phyloP scores from a whole-genome alignment of 2,113 vertebrate genomes.

The Delphinus delphis region DNA sequence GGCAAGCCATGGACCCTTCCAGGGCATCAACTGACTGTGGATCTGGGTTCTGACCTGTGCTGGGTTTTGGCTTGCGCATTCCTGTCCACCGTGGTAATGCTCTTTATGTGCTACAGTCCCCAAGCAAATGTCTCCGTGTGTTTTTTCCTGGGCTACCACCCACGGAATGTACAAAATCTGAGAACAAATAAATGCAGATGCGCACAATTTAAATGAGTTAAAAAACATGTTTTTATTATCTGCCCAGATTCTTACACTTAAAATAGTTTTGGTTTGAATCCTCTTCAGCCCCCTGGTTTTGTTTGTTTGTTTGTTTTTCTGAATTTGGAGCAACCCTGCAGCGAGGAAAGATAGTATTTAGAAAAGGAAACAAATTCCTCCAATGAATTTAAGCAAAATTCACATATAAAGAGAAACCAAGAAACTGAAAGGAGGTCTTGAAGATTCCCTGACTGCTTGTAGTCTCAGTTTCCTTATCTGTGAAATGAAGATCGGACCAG shows the following conservation, averaged over 20 bases:
- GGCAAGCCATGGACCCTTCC: constrained; percentile 33
- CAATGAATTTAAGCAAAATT: constrained; percentile 40
- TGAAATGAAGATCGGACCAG: neutral
- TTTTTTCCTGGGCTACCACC: constrained; percentile 56
- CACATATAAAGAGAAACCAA: neutral
- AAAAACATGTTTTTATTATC: constrained; percentile 73
- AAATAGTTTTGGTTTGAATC: constrained; percentile 52
- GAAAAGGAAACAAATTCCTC: constrained; percentile 43
- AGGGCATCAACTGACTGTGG: neutral
- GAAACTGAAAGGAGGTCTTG: neutral
- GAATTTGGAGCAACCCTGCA: constrained; percentile 27
- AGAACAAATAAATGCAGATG: constrained; percentile 78
- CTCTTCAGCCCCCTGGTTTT: constrained; percentile 32
- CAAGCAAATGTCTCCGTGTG: constrained; percentile 66
- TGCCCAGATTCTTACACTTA: constrained; percentile 52
- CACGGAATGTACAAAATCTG: constrained; percentile 68
- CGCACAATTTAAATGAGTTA: constrained; percentile 65
- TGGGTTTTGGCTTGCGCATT: constrained; percentile 61
- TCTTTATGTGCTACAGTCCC: constrained; percentile 55
- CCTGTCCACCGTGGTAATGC: constrained; percentile 55
- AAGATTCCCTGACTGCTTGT: neutral
- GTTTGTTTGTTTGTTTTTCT: neutral
- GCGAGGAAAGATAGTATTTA: constrained; percentile 52
- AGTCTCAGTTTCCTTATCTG: neutral
- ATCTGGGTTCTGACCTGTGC: constrained; percentile 45